Evolutionary conservation across 2,888 invertebrate species (phyloP), one percentile per base, ranked within the genome.

Genomic region (Drosophila infuscata): DNA sequence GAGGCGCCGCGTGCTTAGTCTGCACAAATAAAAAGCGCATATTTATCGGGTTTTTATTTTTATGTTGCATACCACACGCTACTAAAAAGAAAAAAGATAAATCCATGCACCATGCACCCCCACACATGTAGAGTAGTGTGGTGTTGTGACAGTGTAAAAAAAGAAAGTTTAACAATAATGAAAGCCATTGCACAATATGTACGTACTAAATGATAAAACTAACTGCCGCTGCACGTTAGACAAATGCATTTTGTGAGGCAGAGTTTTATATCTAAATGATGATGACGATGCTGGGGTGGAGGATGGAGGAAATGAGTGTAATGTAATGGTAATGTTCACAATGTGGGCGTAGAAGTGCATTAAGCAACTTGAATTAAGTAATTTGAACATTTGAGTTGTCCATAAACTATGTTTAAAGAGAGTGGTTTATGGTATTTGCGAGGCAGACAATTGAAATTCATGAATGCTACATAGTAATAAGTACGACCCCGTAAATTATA

Each of bases 21-120:
- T 57, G 35, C 20, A 62, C 64, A 70, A 79, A 81, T 81, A 81
- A 81, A 81, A 81, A 74, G 73, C 73, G 69, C 84, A 81, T 81
- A 79, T 79, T 83, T 84, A 84, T 82, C 72, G 79, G 60, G 69
- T 76, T 77, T 65, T 32, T 57, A 30, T 57, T 57, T 74, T 82
- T 76, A 81, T 83, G 81, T 68, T 79, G 87, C 81, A 84, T 87
- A 84, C 84, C 71, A 81, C 72, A 77, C 66, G 77, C 81, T 72
- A 72, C 74, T 38, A 51, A 60, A 54, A 70, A 60, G 79, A 64
- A 54, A 54, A 32, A 64, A 25, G 66, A 76, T 75, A 72, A 69
- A 71, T 69, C 65, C 54, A 56, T 58, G 32, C 35, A 30, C 5
- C 52, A 51, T 20, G n/a, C 20, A 58, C 8, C 9, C 30, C 33